These are phyloP conservation scores for Isurus oxyrinchus DNA, from an alignment of 2,113 vertebrate genomes.

Conservation along the genomic window DNA sequence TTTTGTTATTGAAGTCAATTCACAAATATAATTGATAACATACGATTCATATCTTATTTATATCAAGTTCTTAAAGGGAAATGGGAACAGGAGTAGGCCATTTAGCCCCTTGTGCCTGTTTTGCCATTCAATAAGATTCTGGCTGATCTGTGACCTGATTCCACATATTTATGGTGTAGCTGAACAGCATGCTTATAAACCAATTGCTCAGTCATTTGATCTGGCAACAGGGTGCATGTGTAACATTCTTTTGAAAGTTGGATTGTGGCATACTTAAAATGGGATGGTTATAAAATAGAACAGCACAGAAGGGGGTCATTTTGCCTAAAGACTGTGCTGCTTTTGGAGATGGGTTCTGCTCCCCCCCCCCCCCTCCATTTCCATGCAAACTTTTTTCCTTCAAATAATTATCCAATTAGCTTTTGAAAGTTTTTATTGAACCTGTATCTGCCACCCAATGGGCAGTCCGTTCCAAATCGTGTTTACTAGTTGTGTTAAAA, in stretches of 20 bases:
- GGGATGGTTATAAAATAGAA: background rate
- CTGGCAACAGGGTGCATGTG: background rate
- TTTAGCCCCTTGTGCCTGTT: background rate
- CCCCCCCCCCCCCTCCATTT: no score
- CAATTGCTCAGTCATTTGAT: background rate
- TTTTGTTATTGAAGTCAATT: no score
- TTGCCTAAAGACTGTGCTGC: background rate
- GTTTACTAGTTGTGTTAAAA: no score
- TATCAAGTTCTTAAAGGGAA: background rate
- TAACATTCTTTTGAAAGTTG: background rate
- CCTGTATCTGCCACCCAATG: no score
- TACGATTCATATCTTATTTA: background rate
- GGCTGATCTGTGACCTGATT: background rate
- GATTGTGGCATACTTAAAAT: background rate
- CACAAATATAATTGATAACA: no score
- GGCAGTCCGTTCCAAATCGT: no score
- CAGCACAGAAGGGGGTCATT: background rate
- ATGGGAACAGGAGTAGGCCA: no score
- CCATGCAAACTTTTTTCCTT: no score
- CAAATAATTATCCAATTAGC: no score
- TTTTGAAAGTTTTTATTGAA: no score
- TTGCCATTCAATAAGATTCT: background rate
- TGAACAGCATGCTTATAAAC: background rate
- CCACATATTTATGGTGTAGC: background rate
- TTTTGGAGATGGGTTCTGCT: background rate